A percentile compares a stretch with the other conserved stretches of the same genome.
Evolutionary conservation across 2,113 vertebrate species (phyloP).

Genomic region (Pitta sordida): DNA sequence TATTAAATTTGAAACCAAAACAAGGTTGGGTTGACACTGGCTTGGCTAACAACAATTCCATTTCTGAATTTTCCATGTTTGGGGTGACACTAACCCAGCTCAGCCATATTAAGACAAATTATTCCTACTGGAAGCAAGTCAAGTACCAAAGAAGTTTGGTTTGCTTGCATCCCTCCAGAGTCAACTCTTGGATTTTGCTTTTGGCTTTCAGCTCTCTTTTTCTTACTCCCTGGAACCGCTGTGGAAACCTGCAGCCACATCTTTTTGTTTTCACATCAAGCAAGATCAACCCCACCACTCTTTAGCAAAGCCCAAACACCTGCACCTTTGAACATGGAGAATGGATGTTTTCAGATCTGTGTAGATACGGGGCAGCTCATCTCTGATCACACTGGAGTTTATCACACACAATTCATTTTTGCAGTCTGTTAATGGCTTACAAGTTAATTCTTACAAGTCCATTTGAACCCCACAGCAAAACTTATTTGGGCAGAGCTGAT

Average conservation of each 20-base stretch:
- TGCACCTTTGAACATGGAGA: background rate
- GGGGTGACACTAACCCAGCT: background rate
- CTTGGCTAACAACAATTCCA: background rate
- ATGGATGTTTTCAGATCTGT: background rate
- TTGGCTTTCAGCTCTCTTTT: background rate
- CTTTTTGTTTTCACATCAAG: background rate
- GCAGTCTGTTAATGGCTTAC: background rate
- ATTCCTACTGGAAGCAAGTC: background rate
- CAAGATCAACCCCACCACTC: background rate
- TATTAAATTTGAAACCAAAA: background rate
- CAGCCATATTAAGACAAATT: background rate
- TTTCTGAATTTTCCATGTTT: background rate
- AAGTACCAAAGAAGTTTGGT: background rate
- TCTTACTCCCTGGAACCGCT: background rate
- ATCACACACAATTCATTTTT: background rate
- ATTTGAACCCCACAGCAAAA: background rate
- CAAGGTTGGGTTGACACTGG: background rate
- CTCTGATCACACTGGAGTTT: background rate
- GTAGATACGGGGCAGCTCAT: background rate
- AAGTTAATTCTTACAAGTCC: background rate
- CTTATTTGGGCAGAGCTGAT: background rate
- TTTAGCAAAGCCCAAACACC: background rate
- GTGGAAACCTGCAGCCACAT: background rate
- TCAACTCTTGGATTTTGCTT: background rate
- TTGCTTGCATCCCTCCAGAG: background rate